Percentiles rank a stretch among this genome's conserved stretches.
Evolutionary conservation across 2,113 vertebrate species (phyloP).

Genomic region (Cricetomys ansorgei): DNA sequence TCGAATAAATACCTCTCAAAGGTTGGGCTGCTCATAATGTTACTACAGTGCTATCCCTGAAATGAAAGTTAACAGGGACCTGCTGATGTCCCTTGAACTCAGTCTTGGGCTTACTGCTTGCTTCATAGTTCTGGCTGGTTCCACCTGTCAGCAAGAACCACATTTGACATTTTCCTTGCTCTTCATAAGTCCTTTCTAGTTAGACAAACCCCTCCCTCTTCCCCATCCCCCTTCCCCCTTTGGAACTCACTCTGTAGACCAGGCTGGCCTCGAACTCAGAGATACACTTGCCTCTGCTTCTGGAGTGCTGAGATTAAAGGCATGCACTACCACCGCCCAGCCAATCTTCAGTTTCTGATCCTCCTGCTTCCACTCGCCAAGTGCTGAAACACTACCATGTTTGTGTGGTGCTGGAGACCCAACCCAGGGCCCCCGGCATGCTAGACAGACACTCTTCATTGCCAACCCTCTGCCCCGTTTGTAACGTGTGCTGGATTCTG

Average conservation of each 20-base stretch:
- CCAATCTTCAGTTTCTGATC: not conserved
- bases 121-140: not conserved
- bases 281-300: not conserved
- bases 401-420: not conserved
- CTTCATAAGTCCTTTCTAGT: not conserved
- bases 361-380: not conserved
- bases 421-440: not conserved
- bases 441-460: accelerated
- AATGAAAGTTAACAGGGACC: not conserved
- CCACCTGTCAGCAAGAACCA: not conserved
- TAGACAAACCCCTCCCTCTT: not conserved
- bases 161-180: not conserved
- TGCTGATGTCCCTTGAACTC: not conserved
- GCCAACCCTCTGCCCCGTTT: no score
- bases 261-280: not conserved
- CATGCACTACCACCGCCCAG: not conserved
- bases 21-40: not conserved
- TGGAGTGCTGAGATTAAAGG: not conserved
- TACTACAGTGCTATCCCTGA: not conserved
- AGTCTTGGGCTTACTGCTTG: not conserved
- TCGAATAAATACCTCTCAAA: not conserved
- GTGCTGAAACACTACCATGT: not conserved
- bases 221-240: no score
- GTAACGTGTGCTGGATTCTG: not conserved
- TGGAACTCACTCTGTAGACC: not conserved